These are phyloP conservation scores for Caenorhabditis parvicauda DNA, from an alignment of 2,888 invertebrate species.

Conservation along the genomic window DNA sequence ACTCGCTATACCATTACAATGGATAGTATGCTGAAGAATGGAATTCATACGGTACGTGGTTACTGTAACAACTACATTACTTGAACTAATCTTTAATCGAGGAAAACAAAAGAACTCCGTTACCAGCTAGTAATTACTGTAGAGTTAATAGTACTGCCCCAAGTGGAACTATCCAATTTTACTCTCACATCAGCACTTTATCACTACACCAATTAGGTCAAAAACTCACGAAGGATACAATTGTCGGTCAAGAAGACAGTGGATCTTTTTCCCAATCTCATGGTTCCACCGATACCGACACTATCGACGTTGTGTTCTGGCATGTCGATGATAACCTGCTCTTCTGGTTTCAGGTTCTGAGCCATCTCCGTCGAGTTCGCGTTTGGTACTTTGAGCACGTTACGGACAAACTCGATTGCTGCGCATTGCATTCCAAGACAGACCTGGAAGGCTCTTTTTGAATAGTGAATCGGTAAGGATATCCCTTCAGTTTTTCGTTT, in stretches of 20 bases:
- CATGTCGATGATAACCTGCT: constrained; percentile 77
- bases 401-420: constrained; percentile 88
- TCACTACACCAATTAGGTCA: background rate
- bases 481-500: too few relatives aligned
- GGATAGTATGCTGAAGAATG: too few relatives aligned
- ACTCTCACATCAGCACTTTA: too few relatives aligned
- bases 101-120: too few relatives aligned
- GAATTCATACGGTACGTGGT: too few relatives aligned
- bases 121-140: too few relatives aligned
- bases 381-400: constrained; percentile 75
- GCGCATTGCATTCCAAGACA: constrained; percentile 96
- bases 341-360: constrained; percentile 63
- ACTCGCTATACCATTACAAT: too few relatives aligned
- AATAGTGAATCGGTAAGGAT: too few relatives aligned
- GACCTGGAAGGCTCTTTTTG: too few relatives aligned
- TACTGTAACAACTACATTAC: too few relatives aligned
- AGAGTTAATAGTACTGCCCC: too few relatives aligned
- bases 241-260: constrained; percentile 75
- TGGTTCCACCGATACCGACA: constrained; percentile 83
- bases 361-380: constrained; percentile 86
- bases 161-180: background rate
- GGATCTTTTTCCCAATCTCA: constrained; percentile 89
- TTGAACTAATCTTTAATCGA: too few relatives aligned
- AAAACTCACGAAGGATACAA: constrained; percentile 64
- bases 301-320: constrained; percentile 91